Percentiles rank a stretch among this genome's conserved stretches.
Conservation (phyloP, 1,140 invertebrate genomes). For the Drosophila nannoptera region DNA sequence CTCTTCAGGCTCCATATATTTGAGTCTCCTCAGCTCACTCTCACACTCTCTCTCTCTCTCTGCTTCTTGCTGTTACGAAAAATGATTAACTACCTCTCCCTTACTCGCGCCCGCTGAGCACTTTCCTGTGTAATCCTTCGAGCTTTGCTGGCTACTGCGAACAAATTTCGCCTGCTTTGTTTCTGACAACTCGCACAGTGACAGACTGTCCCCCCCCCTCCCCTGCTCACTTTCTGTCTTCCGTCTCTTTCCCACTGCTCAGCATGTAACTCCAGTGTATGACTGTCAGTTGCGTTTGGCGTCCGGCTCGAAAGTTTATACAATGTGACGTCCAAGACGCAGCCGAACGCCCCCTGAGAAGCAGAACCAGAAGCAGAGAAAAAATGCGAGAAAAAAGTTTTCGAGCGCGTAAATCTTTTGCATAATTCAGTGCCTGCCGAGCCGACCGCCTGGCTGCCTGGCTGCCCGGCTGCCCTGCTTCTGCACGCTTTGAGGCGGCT, state of each 20-base stretch:
- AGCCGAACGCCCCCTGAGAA: slow-evolving; percentile 47
- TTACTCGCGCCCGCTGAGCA: slow-evolving; percentile 53
- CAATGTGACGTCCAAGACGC: slow-evolving; percentile 37
- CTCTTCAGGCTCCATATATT: too few relatives aligned
- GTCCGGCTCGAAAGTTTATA: slow-evolving; percentile 58
- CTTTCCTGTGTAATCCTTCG: slow-evolving; percentile 58
- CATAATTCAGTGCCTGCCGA: slow-evolving; percentile 73
- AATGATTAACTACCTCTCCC: slow-evolving; percentile 57
- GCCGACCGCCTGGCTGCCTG: slow-evolving; percentile 5
- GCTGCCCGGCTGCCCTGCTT: slow-evolving; percentile 20
- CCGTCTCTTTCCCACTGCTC: slow-evolving; percentile 1
- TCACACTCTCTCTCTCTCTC: not conserved
- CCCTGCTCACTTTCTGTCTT: slow-evolving; percentile 15
- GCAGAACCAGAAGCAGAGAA: slow-evolving; percentile 27
- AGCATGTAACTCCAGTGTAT: slow-evolving; percentile 36
- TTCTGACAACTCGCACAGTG: slow-evolving; percentile 34
- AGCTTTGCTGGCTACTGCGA: slow-evolving; percentile 51
- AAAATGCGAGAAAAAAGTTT: slow-evolving; percentile 18
- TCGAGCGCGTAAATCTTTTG: slow-evolving; percentile 74
- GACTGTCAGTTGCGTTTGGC: slow-evolving; percentile 59
- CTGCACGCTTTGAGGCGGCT: slow-evolving; percentile 39
- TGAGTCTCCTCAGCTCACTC: not conserved
- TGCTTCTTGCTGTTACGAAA: not conserved
- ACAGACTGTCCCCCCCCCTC: not conserved
- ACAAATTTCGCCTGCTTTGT: slow-evolving; percentile 41